Base-by-base conservation (phyloP, 1,140 invertebrate genomes). In the Formica exsecta region DNA sequence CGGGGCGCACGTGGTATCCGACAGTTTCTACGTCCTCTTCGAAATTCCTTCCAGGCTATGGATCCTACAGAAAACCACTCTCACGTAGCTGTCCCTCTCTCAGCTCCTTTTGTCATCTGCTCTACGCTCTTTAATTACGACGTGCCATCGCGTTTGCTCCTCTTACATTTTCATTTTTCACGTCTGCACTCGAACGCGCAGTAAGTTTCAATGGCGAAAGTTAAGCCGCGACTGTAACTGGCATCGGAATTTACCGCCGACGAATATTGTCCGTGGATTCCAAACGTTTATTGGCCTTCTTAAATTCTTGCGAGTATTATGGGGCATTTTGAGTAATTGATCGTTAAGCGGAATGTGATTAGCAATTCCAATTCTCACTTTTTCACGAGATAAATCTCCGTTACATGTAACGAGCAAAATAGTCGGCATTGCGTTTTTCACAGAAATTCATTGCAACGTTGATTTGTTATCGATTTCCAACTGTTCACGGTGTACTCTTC, bases 131-230 rank as follows among this genome's bases (percentile, higher is more conserved):
- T 83, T 83, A 83, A 83, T 83, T 74, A 83, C 79, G 66, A 74
- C 79, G 25, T 83, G 68, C 79, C 79, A 74, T 85, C 62, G 80
- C 62, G 62, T 75, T 76, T 61, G 66, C 68, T 85, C 51, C 62
- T 64, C 62, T 54, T 75, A 68, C 80, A 61, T 86, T 79, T 61
- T 75, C 75, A 70, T 83, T 74, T 86, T 51, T 64, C 74, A 65
- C 25, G 75, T 75, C 51, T 36, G 36, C 48, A 71, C 51, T 70
- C 73, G 51, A 74, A 73, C 54, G 38, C 76, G 54, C 48, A 22
- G 65, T 80, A 80, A 80, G 65, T 80, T 80, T 61, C 48, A 71
- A 71, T 66, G 77, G 54, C 79, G 64, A 80, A 80, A 74, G 79
- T 83, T 61, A 73, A 62, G 13, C 68, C 51, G 68, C 48, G 38